These are phyloP conservation scores for Sminthurides bifidus DNA, from an alignment of 1,140 invertebrate species.

Conservation along the genomic window DNA sequence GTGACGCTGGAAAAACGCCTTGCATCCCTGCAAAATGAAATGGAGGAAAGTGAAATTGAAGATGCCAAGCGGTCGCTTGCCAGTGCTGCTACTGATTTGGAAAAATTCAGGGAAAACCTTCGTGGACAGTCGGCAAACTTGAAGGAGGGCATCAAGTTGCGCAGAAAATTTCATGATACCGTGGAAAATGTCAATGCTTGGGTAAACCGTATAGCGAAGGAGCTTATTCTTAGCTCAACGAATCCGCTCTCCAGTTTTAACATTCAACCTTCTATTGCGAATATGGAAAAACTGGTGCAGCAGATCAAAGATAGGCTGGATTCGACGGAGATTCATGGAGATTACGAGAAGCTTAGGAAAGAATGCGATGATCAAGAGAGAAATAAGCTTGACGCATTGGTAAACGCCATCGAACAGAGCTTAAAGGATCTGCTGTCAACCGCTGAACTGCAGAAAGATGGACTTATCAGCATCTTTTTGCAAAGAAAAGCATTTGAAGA, in stretches of 20 bases:
- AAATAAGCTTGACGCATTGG: conserved; percentile 35
- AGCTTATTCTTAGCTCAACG: conserved; percentile 47
- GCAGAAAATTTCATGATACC: conserved; percentile 53
- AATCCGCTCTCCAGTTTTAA: conserved; percentile 48
- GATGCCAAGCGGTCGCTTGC: conserved; percentile 57
- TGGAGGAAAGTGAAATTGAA: conserved; percentile 57
- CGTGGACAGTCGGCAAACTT: conserved; percentile 10
- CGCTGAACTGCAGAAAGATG: conserved; percentile 5
- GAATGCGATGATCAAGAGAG: conserved; percentile 63
- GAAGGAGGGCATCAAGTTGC: conserved; percentile 8
- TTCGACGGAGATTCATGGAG: neutral
- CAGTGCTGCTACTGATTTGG: conserved; percentile 47
- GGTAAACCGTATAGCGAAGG: conserved; percentile 61
- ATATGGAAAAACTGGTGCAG: neutral
- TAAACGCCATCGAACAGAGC: conserved; percentile 11
- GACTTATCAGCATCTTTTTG: conserved; percentile 39
- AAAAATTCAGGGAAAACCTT: conserved; percentile 8
- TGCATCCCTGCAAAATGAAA: conserved; percentile 65
- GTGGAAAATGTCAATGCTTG: conserved; percentile 63
- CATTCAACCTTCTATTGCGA: neutral
- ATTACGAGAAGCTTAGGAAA: conserved; percentile 39
- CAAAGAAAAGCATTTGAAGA: conserved; percentile 66
- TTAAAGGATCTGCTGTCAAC: conserved; percentile 3
- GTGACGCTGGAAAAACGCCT: conserved; percentile 70
- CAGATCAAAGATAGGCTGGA: conserved; percentile 1